A percentile compares a stretch with the other conserved stretches of the same genome.
Conservation (phyloP, 1,140 invertebrate species). For the Aphidius gifuensis region DNA sequence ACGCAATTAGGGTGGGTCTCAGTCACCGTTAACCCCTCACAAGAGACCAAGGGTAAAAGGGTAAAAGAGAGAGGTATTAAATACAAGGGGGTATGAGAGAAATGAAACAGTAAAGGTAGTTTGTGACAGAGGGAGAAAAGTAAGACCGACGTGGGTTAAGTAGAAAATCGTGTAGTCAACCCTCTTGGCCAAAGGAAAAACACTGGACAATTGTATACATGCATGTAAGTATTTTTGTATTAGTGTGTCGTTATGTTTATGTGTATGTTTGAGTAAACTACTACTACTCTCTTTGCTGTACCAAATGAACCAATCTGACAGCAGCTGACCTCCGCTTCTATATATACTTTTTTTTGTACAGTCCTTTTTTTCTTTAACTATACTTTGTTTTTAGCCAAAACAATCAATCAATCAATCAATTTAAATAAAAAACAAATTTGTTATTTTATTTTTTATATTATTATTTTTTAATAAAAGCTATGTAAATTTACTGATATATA, state of each 20-base stretch:
- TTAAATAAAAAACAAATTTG: too few species aligned
- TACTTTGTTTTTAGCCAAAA: too few species aligned
- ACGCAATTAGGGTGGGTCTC: constrained; percentile 56
- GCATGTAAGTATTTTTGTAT: constrained; percentile 1
- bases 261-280: constrained; percentile 21
- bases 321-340: constrained; percentile 41
- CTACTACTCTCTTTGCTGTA: constrained; percentile 33
- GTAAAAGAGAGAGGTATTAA: too few species aligned
- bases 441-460: too few species aligned
- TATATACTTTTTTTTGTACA: constrained; percentile 29
- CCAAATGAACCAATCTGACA: constrained; percentile 40
- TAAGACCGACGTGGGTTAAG: constrained; percentile 48
- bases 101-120: too few species aligned
- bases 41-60: too few species aligned
- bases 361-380: constrained; percentile 29
- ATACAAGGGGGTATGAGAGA: too few species aligned
- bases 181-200: constrained; percentile 22
- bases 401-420: too few species aligned
- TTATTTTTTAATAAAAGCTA: too few species aligned
- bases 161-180: constrained; percentile 57
- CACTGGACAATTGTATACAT: neutral
- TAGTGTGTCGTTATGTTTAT: neutral
- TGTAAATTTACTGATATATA: too few species aligned
- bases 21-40: constrained; percentile 35
- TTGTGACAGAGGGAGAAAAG: constrained; percentile 21